Conservation (phyloP, 2,797 vertebrate genomes). For the Gallinago nigripennis region DNA sequence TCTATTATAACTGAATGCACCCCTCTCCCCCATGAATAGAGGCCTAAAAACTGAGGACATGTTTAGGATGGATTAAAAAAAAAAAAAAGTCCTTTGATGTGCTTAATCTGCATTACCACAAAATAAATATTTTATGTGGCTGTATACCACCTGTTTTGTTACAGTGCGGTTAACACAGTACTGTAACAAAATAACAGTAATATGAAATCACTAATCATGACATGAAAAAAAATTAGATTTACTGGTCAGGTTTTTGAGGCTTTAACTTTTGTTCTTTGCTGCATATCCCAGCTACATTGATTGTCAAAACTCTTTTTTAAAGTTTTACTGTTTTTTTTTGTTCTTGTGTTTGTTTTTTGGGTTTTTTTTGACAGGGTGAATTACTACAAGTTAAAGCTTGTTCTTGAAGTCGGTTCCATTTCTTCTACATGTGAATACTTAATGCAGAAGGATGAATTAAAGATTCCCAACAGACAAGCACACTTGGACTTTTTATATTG, state of each 20-base stretch:
- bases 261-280: conserved; percentile 40
- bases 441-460: conserved; percentile 72
- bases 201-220: neutral
- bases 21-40: neutral
- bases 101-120: neutral
- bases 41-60: neutral
- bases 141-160: neutral
- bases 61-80: neutral
- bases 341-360: neutral
- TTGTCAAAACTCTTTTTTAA: conserved; percentile 23
- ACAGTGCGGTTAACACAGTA: neutral
- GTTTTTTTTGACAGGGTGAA: conserved; percentile 51
- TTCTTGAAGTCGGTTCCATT: conserved; percentile 54
- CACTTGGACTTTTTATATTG: conserved; percentile 76
- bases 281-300: conserved; percentile 7
- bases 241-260: conserved; percentile 1
- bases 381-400: conserved; percentile 63
- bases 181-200: neutral
- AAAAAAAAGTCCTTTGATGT: neutral
- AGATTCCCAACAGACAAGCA: conserved; percentile 75
- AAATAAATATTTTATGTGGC: neutral
- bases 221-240: neutral
- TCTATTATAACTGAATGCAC: neutral
- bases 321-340: neutral
- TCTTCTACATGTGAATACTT: conserved; percentile 63